Base-by-base conservation (phyloP, 1,140 invertebrate species). In the Cardiocondyla obscurior region DNA sequence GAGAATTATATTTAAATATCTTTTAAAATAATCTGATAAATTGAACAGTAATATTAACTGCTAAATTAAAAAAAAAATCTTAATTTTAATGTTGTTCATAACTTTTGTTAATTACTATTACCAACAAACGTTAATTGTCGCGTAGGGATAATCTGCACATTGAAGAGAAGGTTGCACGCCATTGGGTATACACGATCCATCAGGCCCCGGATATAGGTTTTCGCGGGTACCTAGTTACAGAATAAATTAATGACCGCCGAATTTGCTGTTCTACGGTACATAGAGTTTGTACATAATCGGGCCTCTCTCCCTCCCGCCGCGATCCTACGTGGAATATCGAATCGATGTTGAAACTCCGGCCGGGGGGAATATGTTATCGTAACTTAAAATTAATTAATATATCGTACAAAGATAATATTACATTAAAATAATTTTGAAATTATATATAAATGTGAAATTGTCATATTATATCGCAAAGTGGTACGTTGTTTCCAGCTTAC, bases 181-280 rank as follows among this genome's bases (percentile, higher is more conserved):
- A 84, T 84, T 87, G 60, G 51, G 44, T 81, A 58, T 70, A 79
- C 82, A 39, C 69, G 28, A 84, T 88, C 64, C 82, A 87, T 84
- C 82, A 76, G 70, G 46, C 7, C 46, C 30, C 70, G 69, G 58
- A 84, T 84, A 53, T 67, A 86, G 82, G 82, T 87, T 88, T 87
- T 87, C 86, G 57, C 70, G 64, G 82, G 6, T 82, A 84, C 51
- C 64, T 87, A 42, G 85, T 73, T 87, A 76, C 76, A 36, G 81
- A 84, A 88, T 87, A 88, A 88, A 88, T 88, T 88, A 88, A 88
- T 85, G 86, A 88, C 70, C 85, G 57, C 64, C 82, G 85, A 88
- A 88, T 88, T 88, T 77, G 74, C 86, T 87, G 57, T 46, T 82
- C 70, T 42, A 51, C 25, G 22, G 44, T 64, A 82, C 36, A 82